Base-by-base conservation (phyloP, 1,140 invertebrate genomes). In the Musca vetustissima region DNA sequence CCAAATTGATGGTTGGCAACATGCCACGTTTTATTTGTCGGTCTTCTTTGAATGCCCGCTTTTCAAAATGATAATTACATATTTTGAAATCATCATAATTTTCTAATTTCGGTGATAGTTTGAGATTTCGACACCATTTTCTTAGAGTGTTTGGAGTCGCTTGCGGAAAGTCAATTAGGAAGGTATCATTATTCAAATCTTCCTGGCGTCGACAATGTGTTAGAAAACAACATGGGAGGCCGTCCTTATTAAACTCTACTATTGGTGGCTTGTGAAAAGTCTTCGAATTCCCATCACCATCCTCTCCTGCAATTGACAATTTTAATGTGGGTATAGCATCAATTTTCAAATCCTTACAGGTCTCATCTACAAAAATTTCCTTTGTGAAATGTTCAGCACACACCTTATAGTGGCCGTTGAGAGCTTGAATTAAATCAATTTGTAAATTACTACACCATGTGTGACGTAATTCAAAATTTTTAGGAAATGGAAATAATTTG, bases 391-490 rank as follows among this genome's bases (percentile, higher is more conserved):
- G 67, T 32, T 21, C 32, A 1, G 25, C 57, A 64, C 28, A 69
- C 24, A 69, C 61, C 53, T 43, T 69, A 3, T 13, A 69, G 52
- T 59, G 61, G 43, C 21, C 64, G 13, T 28, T 50, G 14, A 32
- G 36, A 13, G 49, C 32, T 13, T 61, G 24, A 7, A 43, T 36
- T 7, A 69, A 11, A 1, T 52, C 61, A 21, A 69, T 52, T 50
- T 69, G 59, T n/a, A 69, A 53, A 21, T 64, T 52, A 7, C 57
- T 64, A 24, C 59, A 69, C 67, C 67, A 69, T 9, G 49, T 59
- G 3, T 69, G 49, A 21, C 61, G 57, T 9, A 69, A 17, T 17
- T 69, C 61, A 0, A 13, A 36, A 61, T 32, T 61, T 21, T 32
- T 36, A 3, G 68, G 68, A 24, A 69, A 57, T 48, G 64, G 4